phyloP scores from a whole-genome alignment of 2,888 invertebrate species.

The Biston stratarius region DNA sequence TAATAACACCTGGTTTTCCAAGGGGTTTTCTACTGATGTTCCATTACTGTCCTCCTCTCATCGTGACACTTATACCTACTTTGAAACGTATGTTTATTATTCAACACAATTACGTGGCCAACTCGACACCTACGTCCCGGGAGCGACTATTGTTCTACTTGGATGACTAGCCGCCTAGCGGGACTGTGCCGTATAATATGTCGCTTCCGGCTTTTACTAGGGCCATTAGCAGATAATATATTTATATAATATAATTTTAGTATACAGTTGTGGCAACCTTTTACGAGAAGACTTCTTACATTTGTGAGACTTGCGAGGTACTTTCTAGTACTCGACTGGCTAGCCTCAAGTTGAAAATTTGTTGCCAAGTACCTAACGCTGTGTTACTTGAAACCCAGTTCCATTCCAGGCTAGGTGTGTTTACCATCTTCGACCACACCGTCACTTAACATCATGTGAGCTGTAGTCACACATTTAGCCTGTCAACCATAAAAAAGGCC shows the following conservation, averaged over 20 bases:
- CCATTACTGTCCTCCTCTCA: not conserved
- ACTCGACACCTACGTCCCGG: conserved; percentile 31
- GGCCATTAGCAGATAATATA: not conserved
- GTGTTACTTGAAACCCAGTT: no score
- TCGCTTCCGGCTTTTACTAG: conserved; percentile 4
- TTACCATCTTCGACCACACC: no score
- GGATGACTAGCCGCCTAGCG: conserved; percentile 15
- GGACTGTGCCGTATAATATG: conserved; percentile 3
- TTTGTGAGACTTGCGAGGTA: no score
- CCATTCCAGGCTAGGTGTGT: no score
- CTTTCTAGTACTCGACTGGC: no score
- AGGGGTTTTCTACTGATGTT: not conserved
- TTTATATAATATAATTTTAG: not conserved
- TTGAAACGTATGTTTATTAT: conserved; percentile 17
- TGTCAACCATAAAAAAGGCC: no score
- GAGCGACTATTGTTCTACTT: conserved; percentile 28
- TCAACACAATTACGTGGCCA: conserved; percentile 24
- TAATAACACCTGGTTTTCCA: not conserved
- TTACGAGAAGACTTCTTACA: no score
- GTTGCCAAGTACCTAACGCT: no score
- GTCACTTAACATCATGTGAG: no score
- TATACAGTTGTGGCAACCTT: no score
- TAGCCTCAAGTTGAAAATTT: no score
- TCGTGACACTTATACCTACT: conserved; percentile 1
- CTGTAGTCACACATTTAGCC: no score